Conservation (phyloP, 2,888 invertebrate species). For the Tuberolachnus salignus region DNA sequence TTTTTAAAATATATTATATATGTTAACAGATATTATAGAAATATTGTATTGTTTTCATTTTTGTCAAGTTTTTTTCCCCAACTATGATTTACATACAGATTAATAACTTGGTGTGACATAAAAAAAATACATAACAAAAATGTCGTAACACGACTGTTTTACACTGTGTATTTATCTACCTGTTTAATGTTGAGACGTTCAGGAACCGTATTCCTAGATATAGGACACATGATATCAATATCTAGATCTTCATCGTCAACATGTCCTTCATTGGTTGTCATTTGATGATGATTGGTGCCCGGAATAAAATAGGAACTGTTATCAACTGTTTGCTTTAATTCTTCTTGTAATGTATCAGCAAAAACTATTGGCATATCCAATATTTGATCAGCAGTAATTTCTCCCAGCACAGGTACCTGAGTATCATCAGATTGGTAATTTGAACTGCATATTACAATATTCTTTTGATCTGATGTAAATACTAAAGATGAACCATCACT, state of each 20-base stretch:
- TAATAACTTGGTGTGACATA: too few species aligned
- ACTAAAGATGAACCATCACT: constrained; percentile 31
- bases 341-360: constrained; percentile 59
- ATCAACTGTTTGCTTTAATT: constrained; percentile 2
- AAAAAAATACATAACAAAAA: too few species aligned
- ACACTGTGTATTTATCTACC: background rate
- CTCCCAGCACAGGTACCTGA: constrained; percentile 52
- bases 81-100: too few species aligned
- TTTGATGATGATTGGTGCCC: background rate
- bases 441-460: constrained; percentile 40
- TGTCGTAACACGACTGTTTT: background rate
- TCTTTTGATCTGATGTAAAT: constrained; percentile 23
- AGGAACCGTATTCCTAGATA: background rate
- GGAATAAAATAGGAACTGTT: constrained; percentile 26
- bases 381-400: constrained; percentile 60
- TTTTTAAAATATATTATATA: too few species aligned
- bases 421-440: background rate
- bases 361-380: constrained; percentile 61
- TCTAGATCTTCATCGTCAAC: constrained; percentile 11
- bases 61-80: too few species aligned
- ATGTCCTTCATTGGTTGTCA: constrained; percentile 38
- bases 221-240: background rate
- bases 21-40: too few species aligned
- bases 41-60: too few species aligned
- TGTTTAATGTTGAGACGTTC: constrained; percentile 52